Conservation (phyloP, 2,888 invertebrate genomes). For the Odontocolon sp. region DNA sequence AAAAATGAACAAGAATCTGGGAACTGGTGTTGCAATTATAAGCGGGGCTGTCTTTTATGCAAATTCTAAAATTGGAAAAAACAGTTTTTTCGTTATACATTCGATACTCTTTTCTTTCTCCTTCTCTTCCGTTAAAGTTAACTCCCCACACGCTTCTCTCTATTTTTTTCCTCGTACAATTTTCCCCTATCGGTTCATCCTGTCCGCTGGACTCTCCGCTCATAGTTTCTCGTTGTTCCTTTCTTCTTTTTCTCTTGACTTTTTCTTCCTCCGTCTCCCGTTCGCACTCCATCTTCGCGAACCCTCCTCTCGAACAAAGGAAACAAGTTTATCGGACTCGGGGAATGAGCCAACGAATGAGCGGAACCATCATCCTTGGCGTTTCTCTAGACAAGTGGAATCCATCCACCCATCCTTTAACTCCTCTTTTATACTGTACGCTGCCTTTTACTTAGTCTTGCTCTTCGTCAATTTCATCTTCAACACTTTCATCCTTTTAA, state of each 20-base stretch:
- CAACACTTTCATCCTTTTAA: background rate
- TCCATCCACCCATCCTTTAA: no score
- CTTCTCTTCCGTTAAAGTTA: background rate
- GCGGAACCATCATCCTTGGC: no score
- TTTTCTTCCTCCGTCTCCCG: no score
- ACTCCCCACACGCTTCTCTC: background rate
- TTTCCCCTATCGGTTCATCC: slow-evolving; percentile 26
- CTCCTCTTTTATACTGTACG: background rate
- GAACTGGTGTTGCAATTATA: no score
- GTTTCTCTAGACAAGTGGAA: no score
- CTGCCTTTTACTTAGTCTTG: slow-evolving; percentile 23
- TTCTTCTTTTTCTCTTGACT: no score
- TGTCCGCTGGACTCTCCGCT: slow-evolving; percentile 18
- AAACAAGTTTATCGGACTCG: slow-evolving; percentile 42
- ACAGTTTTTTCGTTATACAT: background rate
- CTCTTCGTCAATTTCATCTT: background rate
- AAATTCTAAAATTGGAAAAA: no score
- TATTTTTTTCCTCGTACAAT: slow-evolving; percentile 16
- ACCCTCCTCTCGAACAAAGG: slow-evolving; percentile 39
- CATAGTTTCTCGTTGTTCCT: slow-evolving; percentile 38
- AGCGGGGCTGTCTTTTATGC: no score
- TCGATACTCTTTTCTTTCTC: slow-evolving; percentile 10
- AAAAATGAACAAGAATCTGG: no score
- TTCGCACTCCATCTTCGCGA: background rate
- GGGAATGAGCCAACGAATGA: slow-evolving; percentile 10